These are phyloP conservation scores for Acinonyx jubatus DNA, from an alignment of 2,113 vertebrate genomes.

Conservation along the genomic window DNA sequence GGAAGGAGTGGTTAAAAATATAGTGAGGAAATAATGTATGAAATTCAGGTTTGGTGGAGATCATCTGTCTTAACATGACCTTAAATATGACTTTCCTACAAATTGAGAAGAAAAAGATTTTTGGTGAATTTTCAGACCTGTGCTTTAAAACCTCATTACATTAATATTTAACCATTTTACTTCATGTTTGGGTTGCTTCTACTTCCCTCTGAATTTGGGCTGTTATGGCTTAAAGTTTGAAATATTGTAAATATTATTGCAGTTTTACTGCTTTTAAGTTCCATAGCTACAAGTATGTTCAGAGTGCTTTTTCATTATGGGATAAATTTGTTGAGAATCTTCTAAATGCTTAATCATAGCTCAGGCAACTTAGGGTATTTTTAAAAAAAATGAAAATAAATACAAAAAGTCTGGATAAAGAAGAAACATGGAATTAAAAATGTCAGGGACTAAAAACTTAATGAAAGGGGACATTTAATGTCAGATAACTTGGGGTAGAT, in stretches of 20 bases:
- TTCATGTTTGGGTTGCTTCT: conserved; percentile 28
- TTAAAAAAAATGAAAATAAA: background rate
- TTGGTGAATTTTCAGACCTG: background rate
- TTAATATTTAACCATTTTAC: conserved; percentile 47
- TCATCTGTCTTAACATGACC: background rate
- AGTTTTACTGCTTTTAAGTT: conserved; percentile 49
- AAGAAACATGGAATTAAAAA: background rate
- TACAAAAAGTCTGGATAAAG: background rate
- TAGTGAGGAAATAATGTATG: background rate
- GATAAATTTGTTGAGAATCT: background rate
- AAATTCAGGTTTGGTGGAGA: background rate
- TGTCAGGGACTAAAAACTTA: background rate
- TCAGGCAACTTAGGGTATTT: background rate
- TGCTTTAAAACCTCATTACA: background rate
- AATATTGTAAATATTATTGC: conserved; percentile 46
- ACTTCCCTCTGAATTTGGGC: background rate
- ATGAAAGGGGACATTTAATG: background rate
- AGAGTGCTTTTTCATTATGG: conserved; percentile 38
- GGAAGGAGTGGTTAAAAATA: background rate
- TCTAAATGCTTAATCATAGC: conserved; percentile 33
- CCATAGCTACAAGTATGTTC: background rate
- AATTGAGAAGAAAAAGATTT: background rate
- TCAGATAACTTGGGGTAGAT: background rate
- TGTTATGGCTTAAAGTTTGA: conserved; percentile 27
- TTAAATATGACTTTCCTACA: conserved; percentile 14